A percentile compares a stretch with the other conserved stretches of the same genome.
phyloP scores from a whole-genome alignment of 2,113 vertebrate genomes.

The Chlorodrepanis virens region DNA sequence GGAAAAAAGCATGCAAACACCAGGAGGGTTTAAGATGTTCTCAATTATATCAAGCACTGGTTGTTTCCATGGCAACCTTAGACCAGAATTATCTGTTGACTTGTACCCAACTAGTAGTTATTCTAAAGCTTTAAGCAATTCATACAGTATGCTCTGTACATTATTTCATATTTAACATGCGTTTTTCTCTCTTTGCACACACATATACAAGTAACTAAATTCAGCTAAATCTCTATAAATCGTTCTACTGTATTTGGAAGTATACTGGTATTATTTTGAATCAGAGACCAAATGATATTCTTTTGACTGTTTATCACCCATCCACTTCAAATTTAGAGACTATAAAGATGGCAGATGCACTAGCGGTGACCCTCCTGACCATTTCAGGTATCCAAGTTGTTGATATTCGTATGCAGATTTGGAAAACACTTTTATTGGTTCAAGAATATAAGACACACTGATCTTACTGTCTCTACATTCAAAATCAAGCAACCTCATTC shows the following conservation, averaged over 20 bases:
- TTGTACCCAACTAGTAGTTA: conserved; percentile 75
- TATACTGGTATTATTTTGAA: conserved; percentile 20
- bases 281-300: conserved; percentile 22
- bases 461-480: not conserved
- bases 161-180: conserved; percentile 10
- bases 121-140: conserved; percentile 71
- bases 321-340: conserved; percentile 31
- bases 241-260: not conserved
- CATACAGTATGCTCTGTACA: conserved; percentile 47
- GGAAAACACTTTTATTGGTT: not conserved
- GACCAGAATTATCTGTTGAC: conserved; percentile 81
- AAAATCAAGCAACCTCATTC: not conserved
- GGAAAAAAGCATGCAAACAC: conserved; percentile 71
- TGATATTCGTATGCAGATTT: conserved; percentile 40
- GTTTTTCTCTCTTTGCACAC: not conserved
- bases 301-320: conserved; percentile 17
- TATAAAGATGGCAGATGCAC: conserved; percentile 22
- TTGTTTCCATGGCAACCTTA: conserved; percentile 85
- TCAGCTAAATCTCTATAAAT: conserved; percentile 26
- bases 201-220: not conserved
- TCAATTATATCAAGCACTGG: conserved; percentile 81
- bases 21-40: conserved; percentile 82
- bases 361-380: conserved; percentile 33
- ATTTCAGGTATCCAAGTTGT: conserved; percentile 31
- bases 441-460: not conserved